Percentiles rank a stretch among this genome's conserved stretches.
These are phyloP conservation scores for Montipora foliosa DNA, from an alignment of 64 coral and sea anemone genomes.

Conservation along the genomic window DNA sequence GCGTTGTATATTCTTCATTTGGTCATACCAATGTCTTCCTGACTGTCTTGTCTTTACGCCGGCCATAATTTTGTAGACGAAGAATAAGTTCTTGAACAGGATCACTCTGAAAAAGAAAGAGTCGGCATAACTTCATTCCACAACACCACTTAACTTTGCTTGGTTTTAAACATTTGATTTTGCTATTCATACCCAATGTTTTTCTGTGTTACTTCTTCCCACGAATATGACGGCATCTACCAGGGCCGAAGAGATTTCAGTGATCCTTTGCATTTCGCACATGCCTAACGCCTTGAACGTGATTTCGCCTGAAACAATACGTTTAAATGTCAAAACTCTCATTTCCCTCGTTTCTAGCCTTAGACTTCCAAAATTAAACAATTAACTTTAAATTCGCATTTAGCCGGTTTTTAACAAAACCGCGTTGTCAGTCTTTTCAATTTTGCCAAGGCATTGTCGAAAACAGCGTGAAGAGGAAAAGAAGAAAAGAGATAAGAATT, in stretches of 20 bases:
- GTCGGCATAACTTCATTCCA: no score
- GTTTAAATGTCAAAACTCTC: background rate
- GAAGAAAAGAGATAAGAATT: no score
- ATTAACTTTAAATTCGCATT: no score
- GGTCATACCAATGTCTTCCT: conserved; percentile 2
- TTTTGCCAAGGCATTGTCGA: no score
- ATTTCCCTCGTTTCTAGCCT: background rate
- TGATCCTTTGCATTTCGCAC: conserved; percentile 43
- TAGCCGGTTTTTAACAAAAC: no score
- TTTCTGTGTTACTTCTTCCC: conserved; percentile 20
- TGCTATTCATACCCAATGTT: background rate
- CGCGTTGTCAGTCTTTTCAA: no score
- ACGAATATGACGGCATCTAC: conserved; percentile 64
- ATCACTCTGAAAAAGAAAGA: background rate
- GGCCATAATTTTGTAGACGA: conserved; percentile 4
- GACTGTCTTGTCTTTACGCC: background rate
- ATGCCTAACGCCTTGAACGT: conserved; percentile 77
- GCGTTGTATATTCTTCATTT: background rate
- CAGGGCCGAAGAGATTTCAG: conserved; percentile 44
- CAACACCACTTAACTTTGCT: background rate
- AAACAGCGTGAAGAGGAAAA: no score
- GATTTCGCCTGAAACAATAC: conserved; percentile 68
- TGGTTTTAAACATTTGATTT: background rate
- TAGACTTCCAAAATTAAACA: no score
- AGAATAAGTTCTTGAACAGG: conserved; percentile 41